Evolutionary conservation across 2,888 invertebrate genomes (phyloP).

Genomic region (Cantharis flavilabris): DNA sequence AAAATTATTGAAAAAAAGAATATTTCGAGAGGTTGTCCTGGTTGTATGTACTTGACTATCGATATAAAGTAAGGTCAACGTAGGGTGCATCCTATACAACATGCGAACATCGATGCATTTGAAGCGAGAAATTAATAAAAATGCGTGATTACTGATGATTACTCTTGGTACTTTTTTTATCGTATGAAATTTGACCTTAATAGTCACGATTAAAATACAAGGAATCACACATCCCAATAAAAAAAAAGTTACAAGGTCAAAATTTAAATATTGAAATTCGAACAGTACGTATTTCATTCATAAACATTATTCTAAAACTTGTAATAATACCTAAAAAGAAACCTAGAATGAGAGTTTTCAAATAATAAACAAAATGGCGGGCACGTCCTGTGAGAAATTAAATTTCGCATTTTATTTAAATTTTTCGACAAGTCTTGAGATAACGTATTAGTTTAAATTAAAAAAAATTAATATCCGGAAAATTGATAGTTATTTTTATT

Average conservation of each 20-base stretch:
- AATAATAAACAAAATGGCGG: neutral
- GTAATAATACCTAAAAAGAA: neutral
- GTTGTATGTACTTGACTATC: neutral
- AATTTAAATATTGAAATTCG: neutral
- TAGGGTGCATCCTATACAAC: neutral
- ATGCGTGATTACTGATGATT: neutral
- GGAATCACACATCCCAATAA: neutral
- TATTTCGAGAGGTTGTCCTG: neutral
- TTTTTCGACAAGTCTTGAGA: neutral
- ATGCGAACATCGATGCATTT: neutral
- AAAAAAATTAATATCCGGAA: neutral
- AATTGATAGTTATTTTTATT: neutral
- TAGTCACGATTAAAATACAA: neutral
- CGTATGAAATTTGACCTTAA: neutral
- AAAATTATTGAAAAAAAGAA: neutral
- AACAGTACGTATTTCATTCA: neutral
- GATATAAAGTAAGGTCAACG: neutral
- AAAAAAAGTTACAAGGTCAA: neutral
- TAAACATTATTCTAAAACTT: neutral
- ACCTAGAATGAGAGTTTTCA: neutral
- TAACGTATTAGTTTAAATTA: neutral
- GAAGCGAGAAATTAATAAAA: neutral
- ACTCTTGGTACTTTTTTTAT: neutral
- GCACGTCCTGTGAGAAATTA: neutral
- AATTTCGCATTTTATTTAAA: neutral